Evolutionary conservation across 2,888 invertebrate species (phyloP), one percentile per base, ranked within the genome.

Genomic region (Neoitamus cyanurus): DNA sequence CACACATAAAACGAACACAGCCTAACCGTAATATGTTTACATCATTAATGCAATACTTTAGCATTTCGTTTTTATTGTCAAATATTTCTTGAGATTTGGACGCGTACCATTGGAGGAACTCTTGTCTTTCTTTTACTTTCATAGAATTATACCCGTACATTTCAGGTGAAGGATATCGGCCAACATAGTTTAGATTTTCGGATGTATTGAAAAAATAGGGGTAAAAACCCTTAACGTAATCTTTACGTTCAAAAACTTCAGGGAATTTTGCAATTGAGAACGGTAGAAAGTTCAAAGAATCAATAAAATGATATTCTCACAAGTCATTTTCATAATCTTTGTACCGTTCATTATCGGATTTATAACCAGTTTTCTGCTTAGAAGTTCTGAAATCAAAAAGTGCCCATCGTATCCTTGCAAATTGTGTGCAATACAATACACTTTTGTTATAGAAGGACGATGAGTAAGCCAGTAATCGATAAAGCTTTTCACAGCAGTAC

Each of bases 21-120:
- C 78, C 77, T 25, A 84, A 31, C n/a, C 78, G 77, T 78, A 84
- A 70, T 30, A 78, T 84, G 68, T 78, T 84, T 13, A 84, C 80
- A 37, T 78, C 77, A 30, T 69, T 84, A 9, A 46, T 25, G 58
- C 69, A 84, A 84, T 84, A 78, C 36, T 69, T 68, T 78, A 84
- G 69, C 15, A 78, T 25, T 30, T 78, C 58, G 1, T 80, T 37
- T 34, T 46, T 36, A 31, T 78, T 68, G 25, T 78, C 36, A 84
- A 68, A 78, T 25, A 42, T 69, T 78, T 46, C 78, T 84, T 77
- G 20, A 36, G 84, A 78, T 28, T 78, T 69, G 9, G 36, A n/a
- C 37, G 58, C 36, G 46, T 77, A 84, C 78, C 77, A 84, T 20
- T 7, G 15, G n/a, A 78, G 36, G 42, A 78, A 84, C 30, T 31